phyloP scores from a whole-genome alignment of 2,797 vertebrate species.

The Falco berigora region DNA sequence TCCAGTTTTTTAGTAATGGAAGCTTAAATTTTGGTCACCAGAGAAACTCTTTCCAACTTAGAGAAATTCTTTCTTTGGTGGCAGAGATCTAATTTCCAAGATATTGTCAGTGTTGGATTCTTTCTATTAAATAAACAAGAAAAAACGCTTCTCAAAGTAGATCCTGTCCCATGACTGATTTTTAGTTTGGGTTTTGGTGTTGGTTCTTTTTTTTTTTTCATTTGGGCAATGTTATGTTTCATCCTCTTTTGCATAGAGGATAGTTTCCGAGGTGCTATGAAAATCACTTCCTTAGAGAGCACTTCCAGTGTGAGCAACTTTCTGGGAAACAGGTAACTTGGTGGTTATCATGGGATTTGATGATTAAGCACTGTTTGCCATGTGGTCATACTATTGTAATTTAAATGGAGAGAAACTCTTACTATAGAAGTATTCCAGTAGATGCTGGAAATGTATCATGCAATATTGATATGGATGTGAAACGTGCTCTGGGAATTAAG shows the following conservation, averaged over 20 bases:
- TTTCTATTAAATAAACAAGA: not conserved
- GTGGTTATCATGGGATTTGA: not conserved
- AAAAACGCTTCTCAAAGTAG: not conserved
- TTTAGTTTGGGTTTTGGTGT: not conserved
- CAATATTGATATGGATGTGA: not conserved
- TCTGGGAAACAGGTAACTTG: not conserved
- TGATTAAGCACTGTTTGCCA: not conserved
- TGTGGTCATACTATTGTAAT: not conserved
- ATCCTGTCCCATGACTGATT: not conserved
- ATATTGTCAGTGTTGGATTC: not conserved
- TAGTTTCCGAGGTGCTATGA: not conserved
- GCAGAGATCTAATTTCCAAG: not conserved
- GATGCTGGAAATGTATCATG: not conserved
- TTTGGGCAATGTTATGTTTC: not conserved
- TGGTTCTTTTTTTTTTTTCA: not conserved
- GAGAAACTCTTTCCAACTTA: not conserved
- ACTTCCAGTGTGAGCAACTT: not conserved
- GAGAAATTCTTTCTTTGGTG: not conserved
- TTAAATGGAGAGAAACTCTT: not conserved
- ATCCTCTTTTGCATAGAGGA: not conserved
- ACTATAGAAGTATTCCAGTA: not conserved
- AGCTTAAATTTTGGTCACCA: not conserved
- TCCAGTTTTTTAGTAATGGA: constrained; percentile 28
- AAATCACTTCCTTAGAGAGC: not conserved
- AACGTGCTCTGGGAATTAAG: not conserved